phyloP scores from a whole-genome alignment of 2,113 vertebrate genomes.

The Litocranius walleri region DNA sequence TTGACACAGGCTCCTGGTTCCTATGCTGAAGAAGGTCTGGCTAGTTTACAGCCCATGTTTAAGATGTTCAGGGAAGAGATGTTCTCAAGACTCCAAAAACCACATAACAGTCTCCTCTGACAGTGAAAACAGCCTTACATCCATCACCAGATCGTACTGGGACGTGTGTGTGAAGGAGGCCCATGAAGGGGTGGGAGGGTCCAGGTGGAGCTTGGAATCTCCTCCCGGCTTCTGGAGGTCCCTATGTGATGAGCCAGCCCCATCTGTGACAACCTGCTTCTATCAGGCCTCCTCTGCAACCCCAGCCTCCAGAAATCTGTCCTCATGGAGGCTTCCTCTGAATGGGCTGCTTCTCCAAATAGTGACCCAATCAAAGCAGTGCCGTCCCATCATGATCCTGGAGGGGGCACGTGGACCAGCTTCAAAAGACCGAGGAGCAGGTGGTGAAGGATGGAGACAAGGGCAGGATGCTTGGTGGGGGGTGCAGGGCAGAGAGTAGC shows the following conservation, averaged over 20 bases:
- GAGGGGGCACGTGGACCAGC: accelerated
- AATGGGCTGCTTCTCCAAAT: background rate
- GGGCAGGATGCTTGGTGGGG: background rate
- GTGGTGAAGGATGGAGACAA: background rate
- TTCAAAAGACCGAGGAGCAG: accelerated
- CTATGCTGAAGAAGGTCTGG: background rate
- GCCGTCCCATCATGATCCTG: background rate
- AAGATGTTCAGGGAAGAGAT: background rate
- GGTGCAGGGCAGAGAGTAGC: background rate
- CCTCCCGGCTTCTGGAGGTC: accelerated
- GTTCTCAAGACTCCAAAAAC: background rate
- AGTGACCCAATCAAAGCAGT: accelerated
- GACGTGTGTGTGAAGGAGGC: accelerated
- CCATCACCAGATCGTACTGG: background rate
- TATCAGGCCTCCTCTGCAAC: background rate
- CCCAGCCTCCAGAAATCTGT: accelerated
- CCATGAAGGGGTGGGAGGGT: accelerated
- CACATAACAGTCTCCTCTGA: accelerated
- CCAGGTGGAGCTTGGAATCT: accelerated
- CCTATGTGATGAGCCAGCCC: accelerated
- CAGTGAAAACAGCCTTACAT: accelerated
- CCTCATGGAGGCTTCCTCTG: background rate
- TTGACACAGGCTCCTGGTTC: background rate
- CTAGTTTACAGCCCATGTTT: background rate
- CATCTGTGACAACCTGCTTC: accelerated